Percentiles rank a stretch among this genome's conserved stretches.
Conservation (phyloP, 1,140 invertebrate genomes). For the Proctacanthus coquilletti region DNA sequence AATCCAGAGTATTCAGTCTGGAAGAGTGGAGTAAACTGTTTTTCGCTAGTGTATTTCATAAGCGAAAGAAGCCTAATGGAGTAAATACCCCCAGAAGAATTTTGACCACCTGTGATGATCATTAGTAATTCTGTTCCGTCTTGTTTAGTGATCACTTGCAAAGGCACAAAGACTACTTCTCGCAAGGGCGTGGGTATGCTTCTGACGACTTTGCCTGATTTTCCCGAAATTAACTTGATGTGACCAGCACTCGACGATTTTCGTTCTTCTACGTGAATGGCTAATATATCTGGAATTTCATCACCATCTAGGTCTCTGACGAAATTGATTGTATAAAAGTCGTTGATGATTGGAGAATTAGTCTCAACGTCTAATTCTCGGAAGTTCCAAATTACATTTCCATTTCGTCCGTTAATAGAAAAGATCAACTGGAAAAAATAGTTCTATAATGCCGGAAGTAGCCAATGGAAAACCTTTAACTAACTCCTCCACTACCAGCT, state of each 20-base stretch:
- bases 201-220: conserved; percentile 45
- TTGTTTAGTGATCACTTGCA: conserved; percentile 19
- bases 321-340: conserved; percentile 52
- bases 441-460: background rate
- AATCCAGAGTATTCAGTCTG: conserved; percentile 31
- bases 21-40: conserved; percentile 22
- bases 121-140: conserved; percentile 30
- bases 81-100: conserved; percentile 54
- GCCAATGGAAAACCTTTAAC: conserved; percentile 18
- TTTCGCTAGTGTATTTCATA: conserved; percentile 27
- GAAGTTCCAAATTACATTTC: conserved; percentile 51
- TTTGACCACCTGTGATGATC: conserved; percentile 59
- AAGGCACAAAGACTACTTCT: conserved; percentile 54
- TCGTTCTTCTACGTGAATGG: conserved; percentile 44
- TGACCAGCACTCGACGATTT: conserved; percentile 35
- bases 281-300: conserved; percentile 51
- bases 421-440: conserved; percentile 39
- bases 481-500: conserved; percentile 55
- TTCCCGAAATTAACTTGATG: conserved; percentile 55
- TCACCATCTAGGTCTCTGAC: conserved; percentile 59
- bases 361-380: conserved; percentile 27
- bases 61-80: conserved; percentile 35
- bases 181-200: conserved; percentile 46
- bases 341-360: conserved; percentile 29
- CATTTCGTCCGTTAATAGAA: conserved; percentile 50